Base-by-base conservation (phyloP, 2,888 invertebrate species). In the Diloba caeruleocephala region DNA sequence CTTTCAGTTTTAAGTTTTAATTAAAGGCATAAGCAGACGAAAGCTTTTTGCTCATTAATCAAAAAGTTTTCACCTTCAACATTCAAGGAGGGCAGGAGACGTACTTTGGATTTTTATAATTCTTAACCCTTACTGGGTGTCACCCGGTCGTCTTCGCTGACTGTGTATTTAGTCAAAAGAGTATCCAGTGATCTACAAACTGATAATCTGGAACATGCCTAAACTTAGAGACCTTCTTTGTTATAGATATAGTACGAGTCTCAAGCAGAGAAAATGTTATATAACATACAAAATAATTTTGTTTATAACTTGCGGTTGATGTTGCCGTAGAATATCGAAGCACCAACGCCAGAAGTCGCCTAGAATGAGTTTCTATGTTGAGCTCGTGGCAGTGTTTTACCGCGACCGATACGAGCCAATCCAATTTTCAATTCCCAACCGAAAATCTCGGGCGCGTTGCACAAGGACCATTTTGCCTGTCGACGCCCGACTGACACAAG, bases 351-450 rank as follows among this genome's bases (percentile, higher is more conserved):
- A 76, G 72, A 75, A 64, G 56, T 70, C 70, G 65, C 48, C 51
- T 61, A 68, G 72, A 82, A 81, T 76, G 81, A 85, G 84, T 82
- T 85, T 85, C 79, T 73, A 74, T 74, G 74, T 67, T 74, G 66
- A 80, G 78, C 75, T 81, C 64, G 63, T 63, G 74, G 71, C 76
- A 67, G 75, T 84, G 78, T 83, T 84, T 81, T 74, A 69, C 68
- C 60, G 74, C 66, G 71, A 76, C 78, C 77, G 75, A 81, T 81
- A 80, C 79, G 74, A 84, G 67, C 71, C 85, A 87, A 89, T 89
- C 82, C 84, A 87, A 91, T 90, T 88, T 87, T 80, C 82, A 81
- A 71, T 82, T 70, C 71, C 72, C 67, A 68, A 74, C 79, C 78
- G 80, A 84, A 89, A 85, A 84, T 84, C 78, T 73, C 55, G 71